phyloP scores from a whole-genome alignment of 1,140 invertebrate species.

The Zaprionus africanus region DNA sequence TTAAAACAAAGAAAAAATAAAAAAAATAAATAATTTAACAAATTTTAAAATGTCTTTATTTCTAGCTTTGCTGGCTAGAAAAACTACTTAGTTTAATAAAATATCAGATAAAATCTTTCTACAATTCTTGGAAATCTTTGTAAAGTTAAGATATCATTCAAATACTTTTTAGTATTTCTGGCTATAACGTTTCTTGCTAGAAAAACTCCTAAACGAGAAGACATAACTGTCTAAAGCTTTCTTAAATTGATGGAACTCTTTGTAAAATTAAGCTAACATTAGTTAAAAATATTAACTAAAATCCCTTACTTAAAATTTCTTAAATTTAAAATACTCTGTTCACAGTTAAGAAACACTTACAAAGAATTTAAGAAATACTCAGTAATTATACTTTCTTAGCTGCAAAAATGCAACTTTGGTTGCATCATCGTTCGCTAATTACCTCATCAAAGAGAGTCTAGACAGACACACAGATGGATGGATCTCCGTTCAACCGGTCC shows the following conservation, averaged over 20 bases:
- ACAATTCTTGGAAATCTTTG: no score
- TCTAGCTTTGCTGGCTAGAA: no score
- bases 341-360: neutral
- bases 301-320: no score
- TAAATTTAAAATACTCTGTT: no score
- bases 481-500: conserved; percentile 3
- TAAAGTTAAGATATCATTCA: no score
- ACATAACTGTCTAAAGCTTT: neutral
- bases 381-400: neutral
- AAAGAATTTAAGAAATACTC: neutral
- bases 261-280: neutral
- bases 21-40: neutral
- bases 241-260: neutral
- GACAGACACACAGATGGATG: conserved; percentile 28
- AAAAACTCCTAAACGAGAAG: neutral
- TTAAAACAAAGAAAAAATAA: neutral
- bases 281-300: no score
- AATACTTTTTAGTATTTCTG: no score
- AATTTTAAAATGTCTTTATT: no score
- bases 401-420: neutral
- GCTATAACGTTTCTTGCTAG: no score
- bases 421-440: conserved; percentile 63
- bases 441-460: conserved; percentile 3
- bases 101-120: no score
- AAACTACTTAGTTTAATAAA: no score